A percentile compares a stretch with the other conserved stretches of the same genome.
Evolutionary conservation across 2,113 vertebrate species (phyloP).

Genomic region (Canis aureus): DNA sequence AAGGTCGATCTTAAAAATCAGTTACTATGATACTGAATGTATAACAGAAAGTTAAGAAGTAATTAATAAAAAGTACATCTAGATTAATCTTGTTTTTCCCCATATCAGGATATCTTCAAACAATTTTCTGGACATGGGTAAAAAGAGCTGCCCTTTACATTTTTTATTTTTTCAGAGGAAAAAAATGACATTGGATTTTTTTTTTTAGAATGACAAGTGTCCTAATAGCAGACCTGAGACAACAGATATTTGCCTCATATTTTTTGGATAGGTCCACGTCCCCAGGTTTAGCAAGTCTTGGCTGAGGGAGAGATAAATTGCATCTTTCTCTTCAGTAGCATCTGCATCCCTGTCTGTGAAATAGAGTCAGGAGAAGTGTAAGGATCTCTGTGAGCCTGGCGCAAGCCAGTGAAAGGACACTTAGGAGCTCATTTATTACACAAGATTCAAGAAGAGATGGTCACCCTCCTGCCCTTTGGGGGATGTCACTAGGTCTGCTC

Average conservation of each 20-base stretch:
- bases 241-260: background rate
- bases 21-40: background rate
- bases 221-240: background rate
- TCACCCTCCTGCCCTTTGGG: slow-evolving; percentile 68
- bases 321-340: background rate
- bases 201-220: background rate
- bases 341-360: background rate
- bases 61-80: background rate
- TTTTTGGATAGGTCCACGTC: background rate
- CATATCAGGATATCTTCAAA: slow-evolving; percentile 27
- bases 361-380: background rate
- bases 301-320: slow-evolving; percentile 15
- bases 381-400: slow-evolving; percentile 65
- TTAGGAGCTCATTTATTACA: slow-evolving; percentile 81
- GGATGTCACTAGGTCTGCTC: slow-evolving; percentile 74
- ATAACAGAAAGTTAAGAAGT: background rate
- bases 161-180: background rate
- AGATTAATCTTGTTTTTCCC: background rate
- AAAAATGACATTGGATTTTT: background rate
- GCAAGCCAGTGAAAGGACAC: slow-evolving; percentile 73
- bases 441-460: slow-evolving; percentile 67
- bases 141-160: background rate
- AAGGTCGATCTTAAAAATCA: background rate
- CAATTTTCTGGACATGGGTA: background rate
- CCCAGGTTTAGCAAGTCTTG: background rate